phyloP scores from a whole-genome alignment of 1,140 invertebrate genomes.

The Asobara japonica region DNA sequence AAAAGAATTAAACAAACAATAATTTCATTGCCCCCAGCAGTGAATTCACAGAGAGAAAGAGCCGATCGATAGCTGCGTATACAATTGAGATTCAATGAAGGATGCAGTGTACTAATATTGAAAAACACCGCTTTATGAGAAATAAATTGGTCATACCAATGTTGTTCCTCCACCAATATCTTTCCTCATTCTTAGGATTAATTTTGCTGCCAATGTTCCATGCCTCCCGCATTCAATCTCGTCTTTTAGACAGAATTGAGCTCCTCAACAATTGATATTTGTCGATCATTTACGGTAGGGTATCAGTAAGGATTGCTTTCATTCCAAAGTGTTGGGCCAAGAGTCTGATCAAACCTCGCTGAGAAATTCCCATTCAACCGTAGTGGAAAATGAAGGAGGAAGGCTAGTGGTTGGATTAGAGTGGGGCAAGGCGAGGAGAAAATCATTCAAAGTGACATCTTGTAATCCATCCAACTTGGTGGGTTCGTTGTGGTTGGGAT shows the following conservation, averaged over 20 bases:
- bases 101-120: not conserved
- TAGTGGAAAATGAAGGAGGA: too few relatives aligned
- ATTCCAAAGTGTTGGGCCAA: not conserved
- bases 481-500: conserved; percentile 21
- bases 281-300: not conserved
- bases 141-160: too few relatives aligned
- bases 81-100: not conserved
- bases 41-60: not conserved
- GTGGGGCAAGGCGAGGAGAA: not conserved
- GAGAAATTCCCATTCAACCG: not conserved
- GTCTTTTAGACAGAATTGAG: not conserved
- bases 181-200: too few relatives aligned
- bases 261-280: not conserved
- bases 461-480: conserved; percentile 19
- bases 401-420: not conserved
- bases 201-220: too few relatives aligned
- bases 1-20: not conserved
- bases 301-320: not conserved
- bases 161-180: too few relatives aligned
- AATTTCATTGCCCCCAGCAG: not conserved
- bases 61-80: not conserved
- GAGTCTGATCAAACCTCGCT: not conserved
- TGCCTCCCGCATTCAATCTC: not conserved
- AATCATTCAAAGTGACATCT: conserved; percentile 25
- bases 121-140: too few relatives aligned